These are phyloP conservation scores for Carcina quercana DNA, from an alignment of 2,888 invertebrate genomes.

Conservation along the genomic window DNA sequence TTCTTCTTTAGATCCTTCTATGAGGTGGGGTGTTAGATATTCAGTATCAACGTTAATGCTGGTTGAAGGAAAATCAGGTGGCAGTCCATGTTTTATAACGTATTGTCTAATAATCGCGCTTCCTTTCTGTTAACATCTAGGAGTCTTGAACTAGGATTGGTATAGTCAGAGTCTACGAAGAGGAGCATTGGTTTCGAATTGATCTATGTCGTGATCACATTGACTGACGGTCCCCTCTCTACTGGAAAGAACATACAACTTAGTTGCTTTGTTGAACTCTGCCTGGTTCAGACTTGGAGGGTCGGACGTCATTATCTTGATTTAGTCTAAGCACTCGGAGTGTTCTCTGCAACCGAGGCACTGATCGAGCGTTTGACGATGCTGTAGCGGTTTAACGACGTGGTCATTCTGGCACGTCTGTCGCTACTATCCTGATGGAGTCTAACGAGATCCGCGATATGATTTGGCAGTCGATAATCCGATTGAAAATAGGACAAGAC, in stretches of 20 bases:
- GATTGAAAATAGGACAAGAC: conserved; percentile 34
- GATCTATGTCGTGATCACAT: conserved; percentile 23
- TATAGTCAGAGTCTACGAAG: conserved; percentile 33
- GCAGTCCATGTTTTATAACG: conserved; percentile 22
- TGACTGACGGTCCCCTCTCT: conserved; percentile 33
- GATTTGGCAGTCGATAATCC: conserved; percentile 36
- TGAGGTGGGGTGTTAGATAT: conserved; percentile 13
- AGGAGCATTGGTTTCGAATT: conserved; percentile 34
- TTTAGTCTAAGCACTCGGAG: conserved; percentile 34
- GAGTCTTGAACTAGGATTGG: conserved; percentile 33
- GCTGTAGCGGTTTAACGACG: conserved; percentile 37
- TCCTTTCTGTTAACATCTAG: conserved; percentile 27
- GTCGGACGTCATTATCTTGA: conserved; percentile 28
- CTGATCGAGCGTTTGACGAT: conserved; percentile 32
- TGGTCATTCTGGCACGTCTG: conserved; percentile 33
- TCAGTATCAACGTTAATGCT: conserved; percentile 25
- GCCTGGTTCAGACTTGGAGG: no score
- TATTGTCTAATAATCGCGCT: conserved; percentile 23
- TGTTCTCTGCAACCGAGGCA: conserved; percentile 23
- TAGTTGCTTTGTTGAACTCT: conserved; percentile 28
- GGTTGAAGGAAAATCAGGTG: conserved; percentile 31
- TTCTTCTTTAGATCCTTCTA: conserved; percentile 33
- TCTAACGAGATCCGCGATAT: conserved; percentile 41
- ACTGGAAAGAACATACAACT: conserved; percentile 41
- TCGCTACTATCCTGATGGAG: conserved; percentile 33